Conservation (phyloP, 2,113 vertebrate species). For the Physeter macrocephalus region DNA sequence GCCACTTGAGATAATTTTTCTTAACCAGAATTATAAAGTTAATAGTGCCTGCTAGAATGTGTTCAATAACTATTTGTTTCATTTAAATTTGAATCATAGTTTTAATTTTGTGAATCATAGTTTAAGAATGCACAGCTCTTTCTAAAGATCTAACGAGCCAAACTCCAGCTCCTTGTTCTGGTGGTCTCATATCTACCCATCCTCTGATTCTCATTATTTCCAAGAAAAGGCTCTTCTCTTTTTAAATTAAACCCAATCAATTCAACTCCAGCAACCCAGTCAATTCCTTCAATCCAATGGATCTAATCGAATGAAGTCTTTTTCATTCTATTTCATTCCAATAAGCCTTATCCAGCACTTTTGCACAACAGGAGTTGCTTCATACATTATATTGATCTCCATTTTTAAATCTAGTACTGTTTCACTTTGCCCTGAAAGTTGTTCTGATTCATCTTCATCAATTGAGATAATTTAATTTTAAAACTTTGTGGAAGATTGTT, state of each 20-base stretch:
- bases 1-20: background rate
- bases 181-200: background rate
- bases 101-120: background rate
- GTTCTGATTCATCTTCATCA: background rate
- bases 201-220: background rate
- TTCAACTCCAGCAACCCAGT: background rate
- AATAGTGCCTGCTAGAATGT: background rate
- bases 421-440: slow-evolving; percentile 30
- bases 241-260: background rate
- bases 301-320: background rate
- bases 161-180: background rate
- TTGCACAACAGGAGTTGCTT: background rate
- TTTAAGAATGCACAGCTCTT: background rate
- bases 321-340: background rate
- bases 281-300: background rate
- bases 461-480: background rate
- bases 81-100: background rate
- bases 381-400: background rate
- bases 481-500: background rate
- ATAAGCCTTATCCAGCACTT: background rate
- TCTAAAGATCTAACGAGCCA: background rate
- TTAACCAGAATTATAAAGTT: background rate
- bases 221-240: background rate
- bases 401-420: background rate
- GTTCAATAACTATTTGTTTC: background rate